Evolutionary conservation across 2,888 invertebrate species (phyloP).

Genomic region (Diplazon laetatorius): DNA sequence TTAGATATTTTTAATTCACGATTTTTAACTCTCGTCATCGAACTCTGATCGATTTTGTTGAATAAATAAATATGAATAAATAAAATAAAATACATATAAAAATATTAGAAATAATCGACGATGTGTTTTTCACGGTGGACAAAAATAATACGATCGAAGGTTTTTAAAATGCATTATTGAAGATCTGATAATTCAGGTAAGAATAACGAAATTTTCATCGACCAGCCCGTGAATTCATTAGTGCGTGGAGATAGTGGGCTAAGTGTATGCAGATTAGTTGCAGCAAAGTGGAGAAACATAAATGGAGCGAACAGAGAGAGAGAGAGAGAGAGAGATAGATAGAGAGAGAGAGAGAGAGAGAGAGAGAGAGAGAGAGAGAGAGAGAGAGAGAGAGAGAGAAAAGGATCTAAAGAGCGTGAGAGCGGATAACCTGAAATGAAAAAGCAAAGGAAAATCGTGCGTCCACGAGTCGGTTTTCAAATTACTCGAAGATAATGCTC

Average conservation of each 20-base stretch:
- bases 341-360: too few species aligned
- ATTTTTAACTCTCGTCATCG: too few species aligned
- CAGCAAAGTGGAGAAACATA: too few species aligned
- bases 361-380: too few species aligned
- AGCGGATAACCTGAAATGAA: too few species aligned
- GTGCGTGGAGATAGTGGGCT: background rate
- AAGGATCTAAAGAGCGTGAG: too few species aligned
- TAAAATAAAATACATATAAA: background rate
- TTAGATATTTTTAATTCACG: too few species aligned
- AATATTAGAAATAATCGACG: background rate
- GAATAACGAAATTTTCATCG: conserved; percentile 24
- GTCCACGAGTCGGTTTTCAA: too few species aligned
- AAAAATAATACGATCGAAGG: conserved; percentile 6
- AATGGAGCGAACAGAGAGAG: too few species aligned
- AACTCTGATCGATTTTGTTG: background rate
- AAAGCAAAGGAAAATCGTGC: too few species aligned
- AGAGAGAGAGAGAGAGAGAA: too few species aligned
- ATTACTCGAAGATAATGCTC: background rate
- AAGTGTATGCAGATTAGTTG: conserved; percentile 21
- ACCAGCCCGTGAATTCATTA: conserved; percentile 6
- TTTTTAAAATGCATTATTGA: conserved; percentile 16
- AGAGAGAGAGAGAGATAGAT: too few species aligned
- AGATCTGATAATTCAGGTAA: conserved; percentile 12
- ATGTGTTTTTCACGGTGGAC: conserved; percentile 7
- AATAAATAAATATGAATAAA: background rate